These are phyloP conservation scores for Cottus gobio DNA, from an alignment of 2,113 vertebrate genomes.

Conservation along the genomic window DNA sequence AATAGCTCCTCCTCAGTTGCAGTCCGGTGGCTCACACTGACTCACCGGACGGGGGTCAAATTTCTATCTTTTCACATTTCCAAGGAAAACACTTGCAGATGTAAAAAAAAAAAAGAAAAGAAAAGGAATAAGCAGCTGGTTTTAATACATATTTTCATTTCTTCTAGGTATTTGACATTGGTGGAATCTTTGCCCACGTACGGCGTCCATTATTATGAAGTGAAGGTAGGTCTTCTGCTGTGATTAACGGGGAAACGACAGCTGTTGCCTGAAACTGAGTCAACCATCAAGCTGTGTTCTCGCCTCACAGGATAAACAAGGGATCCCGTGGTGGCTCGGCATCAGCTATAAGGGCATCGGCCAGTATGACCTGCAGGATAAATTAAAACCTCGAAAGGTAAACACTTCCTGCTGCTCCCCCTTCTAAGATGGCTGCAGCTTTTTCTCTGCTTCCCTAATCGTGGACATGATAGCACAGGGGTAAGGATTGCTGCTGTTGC, in stretches of 20 bases:
- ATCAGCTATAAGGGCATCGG: conserved; percentile 99
- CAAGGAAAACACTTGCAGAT: conserved; percentile 29
- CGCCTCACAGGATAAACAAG: conserved; percentile 93
- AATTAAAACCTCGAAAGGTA: conserved; percentile 92
- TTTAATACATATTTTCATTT: conserved; percentile 42
- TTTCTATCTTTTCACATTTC: conserved; percentile 8
- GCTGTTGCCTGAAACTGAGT: conserved; percentile 33
- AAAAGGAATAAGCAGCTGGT: conserved; percentile 1
- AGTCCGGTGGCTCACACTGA: conserved; percentile 49
- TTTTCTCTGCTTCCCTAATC: conserved; percentile 12
- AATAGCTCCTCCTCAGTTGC: conserved; percentile 56
- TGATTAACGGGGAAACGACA: conserved; percentile 39
- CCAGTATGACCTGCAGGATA: conserved; percentile 97
- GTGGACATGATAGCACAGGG: conserved; percentile 30
- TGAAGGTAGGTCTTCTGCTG: conserved; percentile 89
- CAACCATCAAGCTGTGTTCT: conserved; percentile 5
- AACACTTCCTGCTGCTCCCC: neutral
- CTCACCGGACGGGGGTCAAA: conserved; percentile 29
- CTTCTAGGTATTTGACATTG: conserved; percentile 94
- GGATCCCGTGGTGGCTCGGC: conserved; percentile 98
- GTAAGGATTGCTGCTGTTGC: conserved; percentile 29
- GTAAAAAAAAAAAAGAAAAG: neutral
- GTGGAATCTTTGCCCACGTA: conserved; percentile 97
- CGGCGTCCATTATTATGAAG: conserved; percentile 98
- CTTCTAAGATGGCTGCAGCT: conserved; percentile 27